Base-by-base conservation (phyloP, 2,797 vertebrate genomes). In the Eutrigla gurnardus region DNA sequence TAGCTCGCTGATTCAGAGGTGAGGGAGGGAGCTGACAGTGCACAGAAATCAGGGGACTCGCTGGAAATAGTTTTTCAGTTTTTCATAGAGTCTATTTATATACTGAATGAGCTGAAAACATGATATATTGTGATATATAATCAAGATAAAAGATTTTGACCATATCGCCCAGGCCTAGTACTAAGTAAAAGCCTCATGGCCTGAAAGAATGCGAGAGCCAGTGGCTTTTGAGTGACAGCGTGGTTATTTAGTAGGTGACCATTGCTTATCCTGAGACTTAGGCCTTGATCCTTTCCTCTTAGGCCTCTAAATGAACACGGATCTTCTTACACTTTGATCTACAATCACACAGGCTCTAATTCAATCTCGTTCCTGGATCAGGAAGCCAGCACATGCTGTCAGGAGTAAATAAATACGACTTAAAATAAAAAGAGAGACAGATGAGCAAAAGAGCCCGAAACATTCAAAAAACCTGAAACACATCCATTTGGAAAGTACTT, bases 181-280 rank as follows among this genome's bases (percentile, higher is more conserved):
- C 1, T 1, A 25, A 25, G 25, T 72, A 72, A 74, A 83, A 37
- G 47, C 25, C 70, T 43, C 35, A 40, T 2, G 60, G 47, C 18
- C 68, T 36, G 2, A 55, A 42, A 75, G 17, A 70, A 39, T 40
- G 54, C 69, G 40, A 58, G 63, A 49, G 47, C 46, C 61, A 37
- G 42, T 47, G 36, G 25, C 62, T 80, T 84, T 78, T 88, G 87
- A 91, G 71, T 86, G 84, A 88, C 86, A 89, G 75, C 36, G 64
- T 68, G 60, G 80, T 79, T 89, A 89, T 90, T 90, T 89, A 86
- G 86, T 76, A 88, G 89, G 89, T 92, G 88, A 89, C 87, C 82
- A 75, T 46, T 67, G 80, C 81, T 90, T 90, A 92, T 92, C 82
- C 82, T 73, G 35, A 74, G 89, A 76, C 72, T 91, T 91, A 91